Conservation (phyloP, 23 tunicate genomes). For the Phallusia fumigata region DNA sequence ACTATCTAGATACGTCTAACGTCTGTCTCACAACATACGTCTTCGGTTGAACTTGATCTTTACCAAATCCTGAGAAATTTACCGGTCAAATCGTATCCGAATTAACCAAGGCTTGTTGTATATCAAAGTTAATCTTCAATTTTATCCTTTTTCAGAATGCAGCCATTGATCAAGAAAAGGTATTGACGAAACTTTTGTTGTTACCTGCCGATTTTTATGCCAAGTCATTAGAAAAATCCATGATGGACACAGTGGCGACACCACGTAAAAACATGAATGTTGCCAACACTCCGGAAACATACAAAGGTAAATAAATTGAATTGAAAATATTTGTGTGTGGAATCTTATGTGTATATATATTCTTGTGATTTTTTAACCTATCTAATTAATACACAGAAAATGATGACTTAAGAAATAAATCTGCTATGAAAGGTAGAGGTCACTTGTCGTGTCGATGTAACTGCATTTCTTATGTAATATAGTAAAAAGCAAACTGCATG, state of each 20-base stretch:
- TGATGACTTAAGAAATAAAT: neutral
- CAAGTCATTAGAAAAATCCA: conserved; percentile 28
- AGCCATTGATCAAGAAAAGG: conserved; percentile 56
- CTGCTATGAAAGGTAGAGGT: conserved; percentile 1
- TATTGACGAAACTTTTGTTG: conserved; percentile 55
- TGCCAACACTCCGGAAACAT: conserved; percentile 30
- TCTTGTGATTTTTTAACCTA: neutral
- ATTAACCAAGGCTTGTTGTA: no score
- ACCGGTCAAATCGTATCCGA: no score
- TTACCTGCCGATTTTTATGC: conserved; percentile 72
- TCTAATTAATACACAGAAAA: neutral
- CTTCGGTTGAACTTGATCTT: no score
- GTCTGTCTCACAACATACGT: no score
- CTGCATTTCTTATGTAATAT: neutral
- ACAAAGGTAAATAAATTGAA: conserved; percentile 16
- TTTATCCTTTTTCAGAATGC: conserved; percentile 44
- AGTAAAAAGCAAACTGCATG: neutral
- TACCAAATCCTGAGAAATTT: no score
- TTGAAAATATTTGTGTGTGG: no score
- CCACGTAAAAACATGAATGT: neutral
- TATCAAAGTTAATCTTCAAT: neutral
- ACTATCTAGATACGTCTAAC: no score
- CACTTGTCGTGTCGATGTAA: neutral
- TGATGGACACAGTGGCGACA: conserved; percentile 7
- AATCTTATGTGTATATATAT: no score